A percentile compares a stretch with the other conserved stretches of the same genome.
Evolutionary conservation across 2,888 invertebrate genomes (phyloP).

Genomic region (Sthenelais limicola): DNA sequence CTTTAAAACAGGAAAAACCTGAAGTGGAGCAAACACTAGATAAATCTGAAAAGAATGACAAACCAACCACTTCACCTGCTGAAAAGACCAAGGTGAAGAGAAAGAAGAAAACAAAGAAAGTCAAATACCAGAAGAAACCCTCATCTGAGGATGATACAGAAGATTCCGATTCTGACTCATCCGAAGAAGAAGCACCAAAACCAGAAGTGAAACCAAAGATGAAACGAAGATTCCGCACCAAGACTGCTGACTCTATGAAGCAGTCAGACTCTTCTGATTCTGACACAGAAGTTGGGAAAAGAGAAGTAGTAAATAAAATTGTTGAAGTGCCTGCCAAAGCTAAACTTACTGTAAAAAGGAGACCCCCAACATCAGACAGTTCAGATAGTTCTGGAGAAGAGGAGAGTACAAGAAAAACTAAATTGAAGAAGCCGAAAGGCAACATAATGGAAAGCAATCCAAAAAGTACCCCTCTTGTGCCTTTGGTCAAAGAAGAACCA

Average conservation of each 20-base stretch:
- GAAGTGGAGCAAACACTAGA: neutral
- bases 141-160: conserved; percentile 34
- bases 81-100: conserved; percentile 43
- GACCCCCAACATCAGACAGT: conserved; percentile 24
- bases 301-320: neutral
- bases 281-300: conserved; percentile 9
- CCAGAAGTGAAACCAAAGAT: conserved; percentile 41
- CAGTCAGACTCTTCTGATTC: conserved; percentile 36
- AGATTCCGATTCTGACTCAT: conserved; percentile 26
- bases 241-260: conserved; percentile 42
- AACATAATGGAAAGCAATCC: conserved; percentile 35
- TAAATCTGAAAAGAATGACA: neutral
- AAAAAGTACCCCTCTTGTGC: conserved; percentile 7
- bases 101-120: conserved; percentile 43
- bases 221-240: conserved; percentile 40
- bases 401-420: neutral
- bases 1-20: neutral
- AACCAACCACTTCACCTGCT: neutral
- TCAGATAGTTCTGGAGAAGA: conserved; percentile 28
- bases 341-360: conserved; percentile 13
- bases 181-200: conserved; percentile 11
- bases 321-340: neutral
- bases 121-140: conserved; percentile 21
- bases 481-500: conserved; percentile 18
- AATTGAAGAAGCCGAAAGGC: conserved; percentile 32